A percentile compares a stretch with the other conserved stretches of the same genome.
Evolutionary conservation across 2,797 vertebrate genomes (phyloP).

Genomic region (Aplochiton taeniatus): DNA sequence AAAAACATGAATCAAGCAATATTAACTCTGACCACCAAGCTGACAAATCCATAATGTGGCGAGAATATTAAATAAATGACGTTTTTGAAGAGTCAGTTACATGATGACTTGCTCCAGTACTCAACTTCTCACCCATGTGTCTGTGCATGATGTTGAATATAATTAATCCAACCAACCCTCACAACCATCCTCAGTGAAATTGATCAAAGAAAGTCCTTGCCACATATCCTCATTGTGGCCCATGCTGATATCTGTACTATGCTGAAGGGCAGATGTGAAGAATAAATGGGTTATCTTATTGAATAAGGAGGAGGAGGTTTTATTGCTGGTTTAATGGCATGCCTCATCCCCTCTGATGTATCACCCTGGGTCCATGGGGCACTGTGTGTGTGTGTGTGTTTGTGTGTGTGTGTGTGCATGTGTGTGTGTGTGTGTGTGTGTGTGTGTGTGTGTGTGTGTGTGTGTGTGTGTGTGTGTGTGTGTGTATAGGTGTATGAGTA

Average conservation of each 20-base stretch:
- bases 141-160: constrained; percentile 11
- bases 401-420: constrained; percentile 5
- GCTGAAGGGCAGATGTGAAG: constrained; percentile 35
- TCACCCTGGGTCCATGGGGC: constrained; percentile 22
- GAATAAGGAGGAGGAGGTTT: constrained; percentile 47
- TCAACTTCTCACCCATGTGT: constrained; percentile 11
- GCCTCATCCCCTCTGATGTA: constrained; percentile 39
- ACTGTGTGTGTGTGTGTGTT: constrained; percentile 10
- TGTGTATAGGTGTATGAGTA: no score
- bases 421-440: background rate
- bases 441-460: constrained; percentile 10
- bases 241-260: constrained; percentile 20
- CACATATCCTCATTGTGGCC: constrained; percentile 21
- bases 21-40: background rate
- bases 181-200: constrained; percentile 11
- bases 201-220: constrained; percentile 22
- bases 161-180: constrained; percentile 25
- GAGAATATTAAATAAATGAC: background rate
- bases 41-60: background rate
- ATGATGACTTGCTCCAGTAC: constrained; percentile 3
- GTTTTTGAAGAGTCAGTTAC: constrained; percentile 3
- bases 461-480: constrained; percentile 3
- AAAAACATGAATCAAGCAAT: background rate
- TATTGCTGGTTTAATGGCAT: constrained; percentile 45
- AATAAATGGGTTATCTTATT: constrained; percentile 47